phyloP scores from a whole-genome alignment of 2,113 vertebrate genomes.

The Clarias magur region DNA sequence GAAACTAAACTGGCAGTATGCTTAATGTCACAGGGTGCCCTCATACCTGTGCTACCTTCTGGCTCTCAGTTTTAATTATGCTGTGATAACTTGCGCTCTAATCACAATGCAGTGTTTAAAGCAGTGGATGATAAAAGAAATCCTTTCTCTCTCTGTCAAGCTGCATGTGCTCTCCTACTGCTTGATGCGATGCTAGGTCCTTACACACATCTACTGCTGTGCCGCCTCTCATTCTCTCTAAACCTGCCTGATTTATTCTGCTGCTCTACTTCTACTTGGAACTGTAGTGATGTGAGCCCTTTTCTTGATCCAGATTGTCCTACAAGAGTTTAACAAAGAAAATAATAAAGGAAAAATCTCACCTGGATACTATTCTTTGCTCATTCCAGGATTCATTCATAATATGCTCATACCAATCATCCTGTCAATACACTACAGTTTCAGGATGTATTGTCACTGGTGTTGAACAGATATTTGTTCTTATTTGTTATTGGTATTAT shows the following conservation, averaged over 20 bases:
- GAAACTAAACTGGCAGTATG: neutral
- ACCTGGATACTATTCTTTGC: neutral
- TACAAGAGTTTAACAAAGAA: neutral
- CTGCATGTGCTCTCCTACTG: neutral
- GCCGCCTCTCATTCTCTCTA: neutral
- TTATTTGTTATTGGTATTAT: neutral
- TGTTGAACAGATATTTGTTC: neutral
- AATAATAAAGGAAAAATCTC: neutral
- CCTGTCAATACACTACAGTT: neutral
- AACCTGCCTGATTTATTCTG: neutral
- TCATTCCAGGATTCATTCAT: neutral
- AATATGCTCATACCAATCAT: neutral
- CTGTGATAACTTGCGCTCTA: neutral
- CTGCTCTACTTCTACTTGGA: neutral
- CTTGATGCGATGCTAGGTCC: neutral
- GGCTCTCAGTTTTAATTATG: neutral
- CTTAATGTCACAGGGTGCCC: neutral
- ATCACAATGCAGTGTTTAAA: neutral
- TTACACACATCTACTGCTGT: neutral
- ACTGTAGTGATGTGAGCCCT: neutral
- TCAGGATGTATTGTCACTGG: neutral
- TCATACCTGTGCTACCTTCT: constrained; percentile 7
- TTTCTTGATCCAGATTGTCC: neutral
- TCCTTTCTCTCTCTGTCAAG: neutral
- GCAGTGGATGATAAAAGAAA: neutral